Evolutionary conservation across 2,797 vertebrate species (phyloP).

Genomic region (Sebastes nivosus): DNA sequence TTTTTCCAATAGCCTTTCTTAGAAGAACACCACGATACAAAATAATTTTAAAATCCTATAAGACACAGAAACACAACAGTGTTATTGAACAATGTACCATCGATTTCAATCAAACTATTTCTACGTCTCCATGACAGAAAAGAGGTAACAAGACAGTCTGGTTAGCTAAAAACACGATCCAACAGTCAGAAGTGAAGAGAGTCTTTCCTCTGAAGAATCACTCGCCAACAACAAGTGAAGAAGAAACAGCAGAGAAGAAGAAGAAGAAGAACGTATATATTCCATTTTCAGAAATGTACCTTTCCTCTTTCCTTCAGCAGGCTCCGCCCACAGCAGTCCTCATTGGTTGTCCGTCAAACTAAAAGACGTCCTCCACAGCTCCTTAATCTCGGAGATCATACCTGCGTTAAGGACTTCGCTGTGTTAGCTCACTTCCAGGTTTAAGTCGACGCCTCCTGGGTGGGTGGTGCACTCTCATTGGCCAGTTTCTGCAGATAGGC

Average conservation of each 20-base stretch:
- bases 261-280: slow-evolving; percentile 65
- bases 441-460: not conserved
- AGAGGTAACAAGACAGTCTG: slow-evolving; percentile 24
- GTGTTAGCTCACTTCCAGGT: slow-evolving; percentile 7
- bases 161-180: slow-evolving; percentile 21
- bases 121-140: slow-evolving; percentile 34
- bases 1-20: slow-evolving; percentile 25
- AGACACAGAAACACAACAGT: slow-evolving; percentile 57
- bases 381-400: slow-evolving; percentile 1
- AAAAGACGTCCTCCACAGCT: slow-evolving; percentile 51
- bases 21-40: slow-evolving; percentile 36
- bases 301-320: slow-evolving; percentile 34
- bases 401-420: slow-evolving; percentile 66
- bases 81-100: slow-evolving; percentile 39
- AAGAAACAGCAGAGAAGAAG: slow-evolving; percentile 23
- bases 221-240: slow-evolving; percentile 23
- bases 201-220: slow-evolving; percentile 8
- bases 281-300: slow-evolving; percentile 77
- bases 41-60: slow-evolving; percentile 27
- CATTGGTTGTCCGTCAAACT: slow-evolving; percentile 40
- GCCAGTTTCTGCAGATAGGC: slow-evolving; percentile 85
- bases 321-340: slow-evolving; percentile 39
- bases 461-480: slow-evolving; percentile 78
- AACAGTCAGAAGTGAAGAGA: slow-evolving; percentile 5
- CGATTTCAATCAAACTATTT: not conserved